Base-by-base conservation (phyloP, 1,140 invertebrate species). In the Zaprionus gabonicus region DNA sequence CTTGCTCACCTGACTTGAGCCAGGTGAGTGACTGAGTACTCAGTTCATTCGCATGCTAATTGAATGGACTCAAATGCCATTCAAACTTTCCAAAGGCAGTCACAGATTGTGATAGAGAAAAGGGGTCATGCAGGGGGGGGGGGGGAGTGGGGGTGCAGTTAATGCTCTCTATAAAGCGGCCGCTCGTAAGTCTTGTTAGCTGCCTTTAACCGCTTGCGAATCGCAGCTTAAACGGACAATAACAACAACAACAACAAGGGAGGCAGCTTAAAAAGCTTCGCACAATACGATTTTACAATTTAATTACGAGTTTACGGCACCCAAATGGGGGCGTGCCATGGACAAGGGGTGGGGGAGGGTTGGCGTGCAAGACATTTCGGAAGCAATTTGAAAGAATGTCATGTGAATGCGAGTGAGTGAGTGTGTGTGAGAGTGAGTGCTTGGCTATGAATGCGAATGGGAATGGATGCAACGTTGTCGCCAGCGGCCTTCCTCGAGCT, bases 351-450 rank as follows among this genome's bases (percentile, higher is more conserved):
- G 31, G 31, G 41, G 15, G 13, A 34, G 20, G 20, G 20, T 20
- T 20, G 20, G 20, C 20, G 20, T 20, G 20, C 74, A 78, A 78
- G 70, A 71, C 66, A 76, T 81, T 79, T 79, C 76, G 79, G 72
- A 81, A 81, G 76, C 63, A 81, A 81, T 81, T 81, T 79, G 64
- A 23, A 56, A 69, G 74, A 76, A 79, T 81, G 71, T 76, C 79
- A 69, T 81, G 72, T 67, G 69, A 51, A 51, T 51, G 46, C 10
- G 10, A 12, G 46, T 5, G 46, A 4, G 10, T 23, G 10, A 10
- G 46, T 13, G 46, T 12, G 46, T 1, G 10, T 51, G 20, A 7
- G 23, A 13, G 10, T 12, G 46, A 9, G 41, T 17, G 41, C 4
- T 2, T 41, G 38, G 38, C 38, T 41, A 41, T 41, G 38, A 41